Percentiles rank a stretch among this genome's conserved stretches.
Conservation (phyloP, 2,113 vertebrate species). For the Oryzias javanicus region DNA sequence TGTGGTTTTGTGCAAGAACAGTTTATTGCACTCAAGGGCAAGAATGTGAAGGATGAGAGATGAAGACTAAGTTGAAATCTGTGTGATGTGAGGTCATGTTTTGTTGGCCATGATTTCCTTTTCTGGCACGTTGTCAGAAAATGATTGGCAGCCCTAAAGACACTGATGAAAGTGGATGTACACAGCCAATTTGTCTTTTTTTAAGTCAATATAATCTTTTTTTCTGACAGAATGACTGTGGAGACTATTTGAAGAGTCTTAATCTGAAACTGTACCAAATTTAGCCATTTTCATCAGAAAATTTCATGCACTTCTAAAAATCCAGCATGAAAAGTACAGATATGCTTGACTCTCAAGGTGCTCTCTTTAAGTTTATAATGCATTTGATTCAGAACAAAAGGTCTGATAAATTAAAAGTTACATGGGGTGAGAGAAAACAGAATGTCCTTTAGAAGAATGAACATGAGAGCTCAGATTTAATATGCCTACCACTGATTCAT, state of each 20-base stretch:
- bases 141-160: neutral
- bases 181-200: neutral
- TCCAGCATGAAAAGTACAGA: too few relatives aligned
- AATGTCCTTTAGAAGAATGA: neutral
- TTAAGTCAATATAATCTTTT: neutral
- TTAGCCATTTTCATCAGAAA: too few relatives aligned
- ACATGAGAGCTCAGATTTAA: neutral
- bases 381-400: too few relatives aligned
- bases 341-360: too few relatives aligned
- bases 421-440: too few relatives aligned
- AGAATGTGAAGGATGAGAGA: constrained; percentile 11
- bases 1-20: constrained; percentile 12
- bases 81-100: constrained; percentile 17
- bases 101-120: constrained; percentile 4
- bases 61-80: constrained; percentile 11
- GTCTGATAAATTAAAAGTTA: too few relatives aligned
- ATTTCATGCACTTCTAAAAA: too few relatives aligned
- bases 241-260: too few relatives aligned
- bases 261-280: too few relatives aligned
- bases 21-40: neutral
- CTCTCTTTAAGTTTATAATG: too few relatives aligned
- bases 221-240: too few relatives aligned
- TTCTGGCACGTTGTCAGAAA: neutral
- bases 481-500: neutral
- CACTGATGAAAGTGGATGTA: constrained; percentile 7